Percentiles rank a stretch among this genome's conserved stretches.
Evolutionary conservation across 2,113 vertebrate genomes (phyloP).

Genomic region (Caloenas nicobarica): DNA sequence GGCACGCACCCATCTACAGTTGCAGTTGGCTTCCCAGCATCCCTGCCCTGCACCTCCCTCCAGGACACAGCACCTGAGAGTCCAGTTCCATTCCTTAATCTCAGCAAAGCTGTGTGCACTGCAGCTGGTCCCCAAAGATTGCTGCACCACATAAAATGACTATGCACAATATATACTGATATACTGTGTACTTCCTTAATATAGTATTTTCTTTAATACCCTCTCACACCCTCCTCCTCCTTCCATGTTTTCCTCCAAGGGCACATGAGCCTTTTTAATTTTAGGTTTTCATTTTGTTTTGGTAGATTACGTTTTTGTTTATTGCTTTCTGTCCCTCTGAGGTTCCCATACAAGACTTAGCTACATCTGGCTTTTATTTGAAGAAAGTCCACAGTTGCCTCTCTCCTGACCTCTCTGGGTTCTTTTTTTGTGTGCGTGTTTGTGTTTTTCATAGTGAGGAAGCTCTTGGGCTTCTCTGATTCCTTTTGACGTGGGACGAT

Average conservation of each 20-base stretch:
- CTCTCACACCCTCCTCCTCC: not conserved
- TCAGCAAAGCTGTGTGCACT: not conserved
- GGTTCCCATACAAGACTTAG: conserved; percentile 26
- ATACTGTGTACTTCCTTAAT: not conserved
- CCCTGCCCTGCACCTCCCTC: not conserved
- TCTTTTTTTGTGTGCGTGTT: not conserved
- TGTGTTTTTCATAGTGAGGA: not conserved
- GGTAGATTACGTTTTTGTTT: conserved; percentile 34
- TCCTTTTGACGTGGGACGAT: not conserved
- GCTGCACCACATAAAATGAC: not conserved
- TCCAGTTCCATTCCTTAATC: not conserved
- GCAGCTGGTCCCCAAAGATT: not conserved
- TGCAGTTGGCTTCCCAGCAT: not conserved
- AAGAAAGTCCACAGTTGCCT: conserved; percentile 18
- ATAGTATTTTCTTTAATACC: not conserved
- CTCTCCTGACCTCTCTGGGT: not conserved
- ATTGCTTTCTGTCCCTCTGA: conserved; percentile 55
- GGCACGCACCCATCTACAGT: not conserved
- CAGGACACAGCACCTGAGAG: not conserved
- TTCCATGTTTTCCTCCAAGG: not conserved
- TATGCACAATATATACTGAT: not conserved
- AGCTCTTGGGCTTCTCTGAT: not conserved
- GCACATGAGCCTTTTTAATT: conserved; percentile 23
- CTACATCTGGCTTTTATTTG: conserved; percentile 55
- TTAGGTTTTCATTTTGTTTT: conserved; percentile 47